These are phyloP conservation scores for Netelia inedita DNA, from an alignment of 2,888 invertebrate species.

Conservation along the genomic window DNA sequence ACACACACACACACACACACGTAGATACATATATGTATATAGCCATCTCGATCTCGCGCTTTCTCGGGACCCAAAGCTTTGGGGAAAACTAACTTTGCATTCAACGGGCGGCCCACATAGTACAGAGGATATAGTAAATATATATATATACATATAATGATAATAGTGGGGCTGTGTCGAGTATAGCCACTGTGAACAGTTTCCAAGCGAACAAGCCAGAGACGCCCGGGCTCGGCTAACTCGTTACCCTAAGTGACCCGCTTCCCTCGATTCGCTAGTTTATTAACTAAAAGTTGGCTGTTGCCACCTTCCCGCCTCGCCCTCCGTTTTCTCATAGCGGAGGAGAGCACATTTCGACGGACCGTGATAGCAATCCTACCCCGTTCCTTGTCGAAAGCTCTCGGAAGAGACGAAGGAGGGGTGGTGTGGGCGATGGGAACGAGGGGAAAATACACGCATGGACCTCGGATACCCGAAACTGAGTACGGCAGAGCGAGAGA, in stretches of 20 bases:
- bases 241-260: constrained; percentile 75
- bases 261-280: constrained; percentile 73
- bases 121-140: constrained; percentile 1
- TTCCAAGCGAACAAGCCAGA: constrained; percentile 65
- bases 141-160: constrained; percentile 26
- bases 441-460: background rate
- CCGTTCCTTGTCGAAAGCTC: constrained; percentile 31
- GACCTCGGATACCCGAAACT: background rate
- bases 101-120: constrained; percentile 41
- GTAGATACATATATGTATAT: background rate
- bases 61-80: constrained; percentile 49
- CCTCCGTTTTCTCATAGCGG: constrained; percentile 35
- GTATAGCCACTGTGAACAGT: constrained; percentile 48
- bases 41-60: constrained; percentile 35
- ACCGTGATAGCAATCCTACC: constrained; percentile 54
- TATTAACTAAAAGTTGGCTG: constrained; percentile 77
- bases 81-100: constrained; percentile 66
- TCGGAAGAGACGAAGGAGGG: background rate
- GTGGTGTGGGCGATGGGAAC: background rate
- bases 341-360: constrained; percentile 56
- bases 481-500: background rate
- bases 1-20: background rate
- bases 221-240: constrained; percentile 68
- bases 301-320: constrained; percentile 45
- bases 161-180: constrained; percentile 26